A percentile compares a stretch with the other conserved stretches of the same genome.
Conservation (phyloP, 1,140 invertebrate species). For the Fopius arisanus region DNA sequence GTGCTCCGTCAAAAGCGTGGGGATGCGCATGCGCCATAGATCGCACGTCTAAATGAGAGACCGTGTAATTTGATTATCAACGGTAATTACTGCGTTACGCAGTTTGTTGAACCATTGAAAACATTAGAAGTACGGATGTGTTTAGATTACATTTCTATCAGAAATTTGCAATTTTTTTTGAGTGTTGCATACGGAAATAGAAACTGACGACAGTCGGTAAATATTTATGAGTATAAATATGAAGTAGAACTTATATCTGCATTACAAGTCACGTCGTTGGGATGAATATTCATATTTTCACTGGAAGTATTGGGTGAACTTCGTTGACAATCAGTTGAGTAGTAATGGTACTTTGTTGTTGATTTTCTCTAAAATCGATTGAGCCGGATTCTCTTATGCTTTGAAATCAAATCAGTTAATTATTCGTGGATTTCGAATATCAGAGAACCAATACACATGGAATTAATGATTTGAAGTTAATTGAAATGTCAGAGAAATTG, state of each 20-base stretch:
- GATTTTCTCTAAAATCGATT: too few species aligned
- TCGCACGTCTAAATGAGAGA: neutral
- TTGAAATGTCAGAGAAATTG: neutral
- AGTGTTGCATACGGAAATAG: slow-evolving; percentile 40
- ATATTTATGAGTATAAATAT: slow-evolving; percentile 36
- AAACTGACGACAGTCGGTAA: slow-evolving; percentile 40
- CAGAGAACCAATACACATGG: too few species aligned
- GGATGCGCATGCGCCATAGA: neutral
- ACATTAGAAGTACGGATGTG: neutral
- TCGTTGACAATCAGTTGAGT: too few species aligned
- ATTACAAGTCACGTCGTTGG: neutral
- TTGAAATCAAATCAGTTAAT: too few species aligned
- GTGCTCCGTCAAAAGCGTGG: neutral
- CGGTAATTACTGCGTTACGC: neutral
- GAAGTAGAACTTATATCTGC: neutral
- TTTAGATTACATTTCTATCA: neutral
- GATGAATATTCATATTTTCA: too few species aligned
- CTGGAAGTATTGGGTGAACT: too few species aligned
- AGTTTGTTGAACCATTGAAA: neutral
- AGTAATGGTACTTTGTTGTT: too few species aligned
- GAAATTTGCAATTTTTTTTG: slow-evolving; percentile 18
- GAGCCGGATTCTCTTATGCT: too few species aligned
- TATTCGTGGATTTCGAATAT: too few species aligned
- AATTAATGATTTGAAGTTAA: neutral
- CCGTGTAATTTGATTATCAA: neutral